Evolutionary conservation across 2,113 vertebrate species (phyloP).

Genomic region (Apodemus speciosus): DNA sequence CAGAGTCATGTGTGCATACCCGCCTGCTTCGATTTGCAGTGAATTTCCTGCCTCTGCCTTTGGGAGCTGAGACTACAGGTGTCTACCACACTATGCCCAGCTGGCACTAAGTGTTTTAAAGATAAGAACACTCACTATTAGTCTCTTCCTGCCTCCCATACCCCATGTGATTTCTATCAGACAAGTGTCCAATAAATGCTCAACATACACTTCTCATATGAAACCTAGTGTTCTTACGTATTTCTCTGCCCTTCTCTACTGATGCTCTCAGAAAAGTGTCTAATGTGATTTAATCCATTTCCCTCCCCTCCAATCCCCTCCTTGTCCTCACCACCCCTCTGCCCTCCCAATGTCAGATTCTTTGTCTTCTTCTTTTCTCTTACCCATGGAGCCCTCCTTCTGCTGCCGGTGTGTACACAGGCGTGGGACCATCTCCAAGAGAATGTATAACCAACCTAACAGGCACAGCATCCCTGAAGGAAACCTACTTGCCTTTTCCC

Average conservation of each 20-base stretch:
- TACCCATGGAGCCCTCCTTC: not conserved
- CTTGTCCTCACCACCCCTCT: not conserved
- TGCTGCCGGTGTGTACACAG: not conserved
- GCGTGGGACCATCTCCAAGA: not conserved
- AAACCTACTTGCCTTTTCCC: not conserved
- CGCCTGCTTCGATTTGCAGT: not conserved
- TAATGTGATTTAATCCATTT: not conserved
- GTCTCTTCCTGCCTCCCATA: not conserved
- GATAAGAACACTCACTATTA: not conserved
- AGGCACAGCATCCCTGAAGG: not conserved
- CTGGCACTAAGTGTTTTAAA: not conserved
- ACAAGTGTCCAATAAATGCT: not conserved
- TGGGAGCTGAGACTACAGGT: not conserved
- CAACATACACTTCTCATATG: too few relatives aligned
- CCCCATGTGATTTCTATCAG: not conserved
- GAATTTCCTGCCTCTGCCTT: not conserved
- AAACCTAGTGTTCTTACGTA: not conserved
- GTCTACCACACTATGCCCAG: too few relatives aligned
- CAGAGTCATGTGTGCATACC: not conserved
- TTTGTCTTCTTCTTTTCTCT: not conserved
- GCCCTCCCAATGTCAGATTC: not conserved
- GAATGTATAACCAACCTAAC: not conserved
- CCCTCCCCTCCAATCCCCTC: not conserved
- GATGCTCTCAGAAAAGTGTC: not conserved
- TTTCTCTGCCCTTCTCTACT: not conserved